Conservation (phyloP, 1,140 invertebrate species). For the Danaus melanippus region DNA sequence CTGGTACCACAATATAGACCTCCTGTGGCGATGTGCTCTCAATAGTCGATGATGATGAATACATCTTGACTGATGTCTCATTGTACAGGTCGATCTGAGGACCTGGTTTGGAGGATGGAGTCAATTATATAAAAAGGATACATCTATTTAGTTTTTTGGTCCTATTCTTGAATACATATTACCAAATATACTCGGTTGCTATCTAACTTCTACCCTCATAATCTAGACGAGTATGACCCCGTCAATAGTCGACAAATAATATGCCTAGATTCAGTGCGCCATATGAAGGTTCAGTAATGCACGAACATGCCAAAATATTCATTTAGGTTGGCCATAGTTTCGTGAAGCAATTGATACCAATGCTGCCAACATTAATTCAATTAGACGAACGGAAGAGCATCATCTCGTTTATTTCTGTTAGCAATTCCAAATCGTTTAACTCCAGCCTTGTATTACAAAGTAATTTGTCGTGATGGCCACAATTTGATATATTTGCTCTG, state of each 20-base stretch:
- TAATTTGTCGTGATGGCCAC: conserved; percentile 17
- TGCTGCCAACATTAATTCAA: no score
- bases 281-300: no score
- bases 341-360: no score
- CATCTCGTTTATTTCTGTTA: not conserved
- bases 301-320: no score
- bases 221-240: no score
- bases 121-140: not conserved
- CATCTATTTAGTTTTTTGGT: not conserved
- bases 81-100: conserved; percentile 62
- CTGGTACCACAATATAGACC: conserved; percentile 45
- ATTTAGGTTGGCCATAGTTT: no score
- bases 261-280: no score
- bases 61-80: conserved; percentile 42
- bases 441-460: conserved; percentile 11
- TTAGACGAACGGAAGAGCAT: no score
- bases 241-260: no score
- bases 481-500: conserved; percentile 5
- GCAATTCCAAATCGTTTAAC: conserved; percentile 6
- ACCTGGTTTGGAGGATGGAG: conserved; percentile 23
- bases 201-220: no score
- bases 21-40: conserved; percentile 34
- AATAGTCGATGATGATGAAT: conserved; percentile 46
- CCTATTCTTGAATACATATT: no score
- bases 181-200: no score